phyloP scores from a whole-genome alignment of 2,888 invertebrate genomes.

The Synergus gifuensis region DNA sequence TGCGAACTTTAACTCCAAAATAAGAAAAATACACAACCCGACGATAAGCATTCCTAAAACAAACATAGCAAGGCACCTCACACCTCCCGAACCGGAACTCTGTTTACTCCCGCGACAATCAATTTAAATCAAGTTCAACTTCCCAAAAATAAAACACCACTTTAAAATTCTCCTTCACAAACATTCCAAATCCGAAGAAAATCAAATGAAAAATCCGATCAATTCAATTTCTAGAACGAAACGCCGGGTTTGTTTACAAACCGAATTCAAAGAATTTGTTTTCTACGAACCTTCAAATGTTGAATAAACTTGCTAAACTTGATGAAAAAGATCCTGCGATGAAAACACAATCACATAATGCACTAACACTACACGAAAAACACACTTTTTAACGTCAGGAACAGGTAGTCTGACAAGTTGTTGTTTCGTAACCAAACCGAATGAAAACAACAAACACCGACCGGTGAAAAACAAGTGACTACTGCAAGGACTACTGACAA shows the following conservation, averaged over 20 bases:
- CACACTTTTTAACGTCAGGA: constrained; percentile 45
- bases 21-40: constrained; percentile 27
- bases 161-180: background rate
- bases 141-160: background rate
- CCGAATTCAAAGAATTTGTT: background rate
- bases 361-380: constrained; percentile 54
- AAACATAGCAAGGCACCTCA: constrained; percentile 36
- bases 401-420: constrained; percentile 1
- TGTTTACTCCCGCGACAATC: constrained; percentile 23
- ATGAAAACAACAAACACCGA: constrained; percentile 19
- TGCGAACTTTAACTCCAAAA: constrained; percentile 14
- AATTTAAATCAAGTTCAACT: constrained; percentile 36
- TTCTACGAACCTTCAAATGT: background rate
- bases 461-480: background rate
- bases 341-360: constrained; percentile 63
- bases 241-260: constrained; percentile 25
- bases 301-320: background rate
- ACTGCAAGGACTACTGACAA: background rate
- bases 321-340: constrained; percentile 36
- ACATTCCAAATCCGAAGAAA: background rate
- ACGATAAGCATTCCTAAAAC: constrained; percentile 23
- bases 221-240: background rate
- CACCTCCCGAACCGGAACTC: constrained; percentile 26
- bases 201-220: background rate
- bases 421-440: background rate